A percentile compares a stretch with the other conserved stretches of the same genome.
Evolutionary conservation across 64 coral and sea anemone species (phyloP).

Genomic region (Hydrozoanthus tunicans): DNA sequence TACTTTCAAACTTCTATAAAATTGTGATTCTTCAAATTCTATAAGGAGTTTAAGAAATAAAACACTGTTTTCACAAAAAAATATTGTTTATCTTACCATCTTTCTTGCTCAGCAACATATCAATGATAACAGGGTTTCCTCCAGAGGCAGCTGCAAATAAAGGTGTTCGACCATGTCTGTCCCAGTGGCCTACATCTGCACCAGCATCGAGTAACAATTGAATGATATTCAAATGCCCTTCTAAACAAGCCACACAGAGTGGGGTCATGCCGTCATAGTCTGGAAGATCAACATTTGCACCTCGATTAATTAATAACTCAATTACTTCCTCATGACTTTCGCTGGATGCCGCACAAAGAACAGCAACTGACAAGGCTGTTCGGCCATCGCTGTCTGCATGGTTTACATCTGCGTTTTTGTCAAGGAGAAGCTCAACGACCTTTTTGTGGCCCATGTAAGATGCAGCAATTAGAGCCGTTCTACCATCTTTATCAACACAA

Average conservation of each 20-base stretch:
- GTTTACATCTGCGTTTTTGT: slow-evolving; percentile 90
- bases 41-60: too few relatives aligned
- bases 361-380: slow-evolving; percentile 89
- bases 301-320: slow-evolving; percentile 64
- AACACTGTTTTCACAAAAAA: background rate
- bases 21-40: too few relatives aligned
- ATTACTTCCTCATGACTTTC: slow-evolving; percentile 80
- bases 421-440: slow-evolving; percentile 84
- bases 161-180: slow-evolving; percentile 95
- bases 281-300: slow-evolving; percentile 85
- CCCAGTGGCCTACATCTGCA: slow-evolving; percentile 92
- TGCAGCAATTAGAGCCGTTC: slow-evolving; percentile 95
- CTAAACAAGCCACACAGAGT: slow-evolving; percentile 85
- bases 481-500: slow-evolving; percentile 85
- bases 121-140: slow-evolving; percentile 79
- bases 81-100: slow-evolving; percentile 55
- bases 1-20: too few relatives aligned
- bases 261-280: slow-evolving; percentile 97
- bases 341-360: slow-evolving; percentile 76
- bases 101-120: slow-evolving; percentile 71
- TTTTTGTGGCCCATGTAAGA: slow-evolving; percentile 92
- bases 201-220: slow-evolving; percentile 76
- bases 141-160: slow-evolving; percentile 90
- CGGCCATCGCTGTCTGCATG: slow-evolving; percentile 93
- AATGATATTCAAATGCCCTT: slow-evolving; percentile 82